Evolutionary conservation across 2,797 vertebrate species (phyloP).

Genomic region (Coendou prehensilis): DNA sequence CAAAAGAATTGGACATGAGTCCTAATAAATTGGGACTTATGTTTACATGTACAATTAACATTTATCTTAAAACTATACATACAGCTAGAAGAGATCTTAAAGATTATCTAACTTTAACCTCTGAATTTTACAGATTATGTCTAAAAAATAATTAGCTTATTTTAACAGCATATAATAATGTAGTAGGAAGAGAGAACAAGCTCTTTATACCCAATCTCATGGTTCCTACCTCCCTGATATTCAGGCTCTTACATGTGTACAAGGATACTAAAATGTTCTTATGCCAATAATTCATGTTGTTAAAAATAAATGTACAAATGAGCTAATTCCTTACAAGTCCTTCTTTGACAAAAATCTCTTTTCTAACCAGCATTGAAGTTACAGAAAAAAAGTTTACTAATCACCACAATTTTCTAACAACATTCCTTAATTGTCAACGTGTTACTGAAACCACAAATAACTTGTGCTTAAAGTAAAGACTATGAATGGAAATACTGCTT

Average conservation of each 20-base stretch:
- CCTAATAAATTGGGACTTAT: background rate
- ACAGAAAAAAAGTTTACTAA: background rate
- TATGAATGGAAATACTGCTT: background rate
- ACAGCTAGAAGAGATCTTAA: background rate
- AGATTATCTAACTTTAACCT: background rate
- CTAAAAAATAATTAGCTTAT: background rate
- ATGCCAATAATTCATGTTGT: background rate
- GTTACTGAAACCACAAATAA: background rate
- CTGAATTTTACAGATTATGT: background rate
- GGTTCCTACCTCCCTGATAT: background rate
- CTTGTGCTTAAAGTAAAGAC: background rate
- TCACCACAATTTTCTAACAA: background rate
- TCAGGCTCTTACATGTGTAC: background rate
- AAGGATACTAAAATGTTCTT: background rate
- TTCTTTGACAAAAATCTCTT: background rate
- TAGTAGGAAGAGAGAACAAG: background rate
- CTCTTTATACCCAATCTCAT: background rate
- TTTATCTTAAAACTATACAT: background rate
- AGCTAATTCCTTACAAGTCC: background rate
- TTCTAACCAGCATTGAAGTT: constrained; percentile 6
- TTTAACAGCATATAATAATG: background rate
- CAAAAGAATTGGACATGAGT: background rate
- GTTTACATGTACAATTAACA: background rate
- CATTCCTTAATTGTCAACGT: background rate
- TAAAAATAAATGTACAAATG: constrained; percentile 34